Evolutionary conservation across 1,140 invertebrate genomes (phyloP).

Genomic region (Antheraea pernyi): DNA sequence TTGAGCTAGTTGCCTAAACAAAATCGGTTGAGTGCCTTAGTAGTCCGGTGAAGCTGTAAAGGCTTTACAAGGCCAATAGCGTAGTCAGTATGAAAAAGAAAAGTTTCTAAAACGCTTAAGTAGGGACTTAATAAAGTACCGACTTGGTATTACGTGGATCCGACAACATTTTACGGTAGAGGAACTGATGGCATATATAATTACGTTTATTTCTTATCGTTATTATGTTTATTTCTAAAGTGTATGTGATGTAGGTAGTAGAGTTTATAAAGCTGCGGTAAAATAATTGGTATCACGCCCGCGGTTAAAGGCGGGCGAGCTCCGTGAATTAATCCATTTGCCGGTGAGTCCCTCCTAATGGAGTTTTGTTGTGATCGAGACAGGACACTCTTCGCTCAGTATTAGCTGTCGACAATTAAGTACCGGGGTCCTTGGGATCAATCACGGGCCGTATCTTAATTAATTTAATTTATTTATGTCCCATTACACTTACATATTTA

Average conservation of each 20-base stretch:
- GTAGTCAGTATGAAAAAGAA: too few relatives aligned
- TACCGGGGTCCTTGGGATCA: neutral
- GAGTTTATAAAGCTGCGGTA: neutral
- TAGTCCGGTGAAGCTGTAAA: too few relatives aligned
- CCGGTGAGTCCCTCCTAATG: slow-evolving; percentile 40
- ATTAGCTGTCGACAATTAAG: slow-evolving; percentile 4
- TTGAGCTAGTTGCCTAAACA: too few relatives aligned
- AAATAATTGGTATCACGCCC: slow-evolving; percentile 4
- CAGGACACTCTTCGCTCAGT: neutral
- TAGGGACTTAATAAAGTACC: too few relatives aligned
- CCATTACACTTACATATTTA: neutral
- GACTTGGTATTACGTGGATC: too few relatives aligned
- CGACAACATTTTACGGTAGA: too few relatives aligned
- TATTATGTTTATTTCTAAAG: too few relatives aligned
- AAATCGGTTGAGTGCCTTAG: too few relatives aligned
- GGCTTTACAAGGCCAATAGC: too few relatives aligned
- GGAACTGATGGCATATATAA: too few relatives aligned
- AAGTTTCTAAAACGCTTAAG: too few relatives aligned
- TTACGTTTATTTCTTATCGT: too few relatives aligned
- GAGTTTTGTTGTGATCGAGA: slow-evolving; percentile 54
- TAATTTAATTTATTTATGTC: neutral
- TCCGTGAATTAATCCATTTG: slow-evolving; percentile 48
- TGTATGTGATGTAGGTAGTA: neutral
- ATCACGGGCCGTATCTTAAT: neutral
- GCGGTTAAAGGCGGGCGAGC: slow-evolving; percentile 17